phyloP scores from a whole-genome alignment of 2,797 vertebrate species.

The Knipowitschia caucasica region DNA sequence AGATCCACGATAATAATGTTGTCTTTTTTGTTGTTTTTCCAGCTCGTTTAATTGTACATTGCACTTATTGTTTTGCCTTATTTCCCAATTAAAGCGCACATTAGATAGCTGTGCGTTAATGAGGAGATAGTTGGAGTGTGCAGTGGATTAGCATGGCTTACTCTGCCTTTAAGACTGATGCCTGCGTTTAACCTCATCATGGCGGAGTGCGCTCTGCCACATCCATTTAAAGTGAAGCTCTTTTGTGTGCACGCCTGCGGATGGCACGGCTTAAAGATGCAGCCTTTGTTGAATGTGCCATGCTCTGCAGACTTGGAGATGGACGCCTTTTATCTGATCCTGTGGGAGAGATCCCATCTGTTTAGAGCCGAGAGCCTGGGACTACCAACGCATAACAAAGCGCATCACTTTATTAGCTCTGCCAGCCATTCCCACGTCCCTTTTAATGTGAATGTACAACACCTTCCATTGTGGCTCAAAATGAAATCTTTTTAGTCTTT shows the following conservation, averaged over 20 bases:
- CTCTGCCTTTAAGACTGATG: conserved; percentile 38
- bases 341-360: conserved; percentile 61
- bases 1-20: not conserved
- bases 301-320: conserved; percentile 47
- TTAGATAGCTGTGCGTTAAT: not conserved
- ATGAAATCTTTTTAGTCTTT: conserved; percentile 28
- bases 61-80: conserved; percentile 7
- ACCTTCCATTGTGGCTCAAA: conserved; percentile 40
- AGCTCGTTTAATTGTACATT: not conserved
- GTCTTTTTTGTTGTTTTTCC: conserved; percentile 2
- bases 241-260: conserved; percentile 30
- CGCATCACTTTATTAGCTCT: conserved; percentile 60
- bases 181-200: conserved; percentile 52
- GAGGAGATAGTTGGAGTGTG: conserved; percentile 3
- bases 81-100: conserved; percentile 4
- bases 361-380: conserved; percentile 45
- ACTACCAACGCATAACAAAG: conserved; percentile 50
- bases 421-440: conserved; percentile 51
- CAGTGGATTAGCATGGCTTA: conserved; percentile 9
- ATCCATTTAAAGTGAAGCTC: conserved; percentile 30
- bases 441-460: conserved; percentile 65
- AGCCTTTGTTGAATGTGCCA: conserved; percentile 52
- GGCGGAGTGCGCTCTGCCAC: conserved; percentile 28
- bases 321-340: conserved; percentile 61
- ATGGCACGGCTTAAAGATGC: conserved; percentile 40